These are phyloP conservation scores for Tachyglossus aculeatus DNA, from an alignment of 2,797 vertebrate genomes.

Conservation along the genomic window DNA sequence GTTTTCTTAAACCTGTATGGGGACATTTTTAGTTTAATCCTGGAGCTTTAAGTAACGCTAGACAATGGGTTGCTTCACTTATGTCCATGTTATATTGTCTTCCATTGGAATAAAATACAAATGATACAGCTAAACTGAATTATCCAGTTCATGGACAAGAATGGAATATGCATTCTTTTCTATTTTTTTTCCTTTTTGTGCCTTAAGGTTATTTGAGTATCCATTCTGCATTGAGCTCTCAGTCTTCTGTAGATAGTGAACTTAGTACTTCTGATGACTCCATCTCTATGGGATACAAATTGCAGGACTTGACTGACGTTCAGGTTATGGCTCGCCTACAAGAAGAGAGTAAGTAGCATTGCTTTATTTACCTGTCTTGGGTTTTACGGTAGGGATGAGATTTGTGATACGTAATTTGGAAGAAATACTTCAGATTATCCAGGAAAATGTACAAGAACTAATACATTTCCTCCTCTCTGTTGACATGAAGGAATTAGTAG, in stretches of 20 bases:
- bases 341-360: constrained; percentile 85
- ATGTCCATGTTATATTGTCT: too few relatives aligned
- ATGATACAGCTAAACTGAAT: not conserved
- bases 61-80: too few relatives aligned
- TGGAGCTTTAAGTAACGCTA: too few relatives aligned
- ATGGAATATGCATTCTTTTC: not conserved
- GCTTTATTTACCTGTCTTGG: fast-evolving
- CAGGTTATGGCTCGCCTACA: constrained; percentile 95
- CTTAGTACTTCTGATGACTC: constrained; percentile 93
- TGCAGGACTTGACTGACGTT: constrained; percentile 92
- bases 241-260: constrained; percentile 92
- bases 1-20: too few relatives aligned
- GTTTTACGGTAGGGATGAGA: not conserved
- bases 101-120: too few relatives aligned
- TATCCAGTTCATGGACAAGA: fast-evolving
- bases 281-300: constrained; percentile 94
- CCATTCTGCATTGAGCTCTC: constrained; percentile 88
- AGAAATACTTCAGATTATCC: too few relatives aligned
- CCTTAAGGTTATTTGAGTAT: constrained; percentile 76
- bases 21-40: too few relatives aligned
- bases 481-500: too few relatives aligned
- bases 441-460: too few relatives aligned
- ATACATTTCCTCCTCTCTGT: too few relatives aligned
- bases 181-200: not conserved
- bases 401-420: too few relatives aligned